Evolutionary conservation across 2,888 invertebrate species (phyloP), one percentile per base, ranked within the genome.

Genomic region (Caenorhabditis virilis): DNA sequence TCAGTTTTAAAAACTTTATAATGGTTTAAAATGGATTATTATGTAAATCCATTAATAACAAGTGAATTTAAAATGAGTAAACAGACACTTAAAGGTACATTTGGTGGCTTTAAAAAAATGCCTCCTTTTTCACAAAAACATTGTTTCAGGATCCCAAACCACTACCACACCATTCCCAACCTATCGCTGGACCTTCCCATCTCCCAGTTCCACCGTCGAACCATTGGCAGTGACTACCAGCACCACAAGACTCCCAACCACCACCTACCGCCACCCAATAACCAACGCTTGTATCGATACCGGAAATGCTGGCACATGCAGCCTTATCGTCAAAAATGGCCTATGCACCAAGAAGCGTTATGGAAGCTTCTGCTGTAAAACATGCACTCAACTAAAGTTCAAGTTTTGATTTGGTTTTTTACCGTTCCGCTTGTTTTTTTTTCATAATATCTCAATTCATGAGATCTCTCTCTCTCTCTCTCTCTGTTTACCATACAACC

Each of bases 311-410:
- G 55, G 38, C 20, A 78, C 72, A 5, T 79, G 79, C 48, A 48
- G 54, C 9, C 39, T 79, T 48, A 68, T 80, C 46, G 64, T 72
- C 22, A 67, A 68, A 51, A 72, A 66, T 36, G 71, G 72, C 2
- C 66, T 82, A 16, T 82, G 82, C 56, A 46, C 45, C 22, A 79
- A 74, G 53, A 63, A 74, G 48, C 65, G 81, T 25, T 82, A 78
- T 54, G 76, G 74, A n/a, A 61, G 65, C 7, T 73, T 67, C 71
- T 80, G 80, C 66, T 80, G 80, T 52, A 43, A 57, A 23, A 78
- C 78, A 13, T 80, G 80, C 59, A 54, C 57, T 30, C n/a, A 42
- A 25, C 20, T 49, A 7, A 38, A 46, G 22, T 42, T 41, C n/a
- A 61, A 55, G n/a, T 36, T 36, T n/a, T 36, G 16, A 30, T 9